phyloP scores from a whole-genome alignment of 2,888 invertebrate species.

The Rhogogaster chlorosoma region DNA sequence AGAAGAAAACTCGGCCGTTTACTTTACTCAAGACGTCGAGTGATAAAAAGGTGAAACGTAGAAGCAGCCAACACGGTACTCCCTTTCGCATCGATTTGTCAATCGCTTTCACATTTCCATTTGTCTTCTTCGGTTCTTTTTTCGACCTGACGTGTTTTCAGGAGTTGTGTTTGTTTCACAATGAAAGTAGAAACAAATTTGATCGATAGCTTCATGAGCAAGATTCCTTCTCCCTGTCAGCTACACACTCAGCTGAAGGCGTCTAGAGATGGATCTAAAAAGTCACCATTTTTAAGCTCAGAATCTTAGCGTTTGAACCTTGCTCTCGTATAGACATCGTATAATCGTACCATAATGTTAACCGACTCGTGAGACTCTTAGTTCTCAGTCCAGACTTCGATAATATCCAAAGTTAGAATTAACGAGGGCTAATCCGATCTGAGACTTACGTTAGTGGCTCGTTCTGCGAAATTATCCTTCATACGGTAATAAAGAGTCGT shows the following conservation, averaged over 20 bases:
- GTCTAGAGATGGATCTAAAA: constrained; percentile 28
- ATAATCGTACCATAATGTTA: constrained; percentile 22
- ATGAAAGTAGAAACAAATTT: constrained; percentile 28
- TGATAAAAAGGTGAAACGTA: constrained; percentile 19
- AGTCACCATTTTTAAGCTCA: not conserved
- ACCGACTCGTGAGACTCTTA: constrained; percentile 2
- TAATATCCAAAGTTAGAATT: constrained; percentile 49
- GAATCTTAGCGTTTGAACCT: not conserved
- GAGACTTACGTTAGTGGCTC: constrained; percentile 43
- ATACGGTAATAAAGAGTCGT: constrained; percentile 18
- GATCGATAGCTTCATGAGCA: constrained; percentile 27
- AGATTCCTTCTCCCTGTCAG: constrained; percentile 40
- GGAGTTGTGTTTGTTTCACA: constrained; percentile 39
- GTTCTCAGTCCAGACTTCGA: constrained; percentile 45
- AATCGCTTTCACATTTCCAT: constrained; percentile 22
- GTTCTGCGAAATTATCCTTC: constrained; percentile 30
- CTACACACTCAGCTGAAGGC: not conserved
- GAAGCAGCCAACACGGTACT: constrained; percentile 5
- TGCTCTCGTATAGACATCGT: constrained; percentile 1
- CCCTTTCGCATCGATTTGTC: constrained; percentile 29
- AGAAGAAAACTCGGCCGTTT: not conserved
- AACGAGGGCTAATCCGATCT: constrained; percentile 43
- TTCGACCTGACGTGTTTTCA: constrained; percentile 35
- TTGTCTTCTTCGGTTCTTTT: constrained; percentile 24
- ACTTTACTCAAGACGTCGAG: constrained; percentile 11